Evolutionary conservation across 2,797 vertebrate genomes (phyloP).

Genomic region (Vultur gryphus): DNA sequence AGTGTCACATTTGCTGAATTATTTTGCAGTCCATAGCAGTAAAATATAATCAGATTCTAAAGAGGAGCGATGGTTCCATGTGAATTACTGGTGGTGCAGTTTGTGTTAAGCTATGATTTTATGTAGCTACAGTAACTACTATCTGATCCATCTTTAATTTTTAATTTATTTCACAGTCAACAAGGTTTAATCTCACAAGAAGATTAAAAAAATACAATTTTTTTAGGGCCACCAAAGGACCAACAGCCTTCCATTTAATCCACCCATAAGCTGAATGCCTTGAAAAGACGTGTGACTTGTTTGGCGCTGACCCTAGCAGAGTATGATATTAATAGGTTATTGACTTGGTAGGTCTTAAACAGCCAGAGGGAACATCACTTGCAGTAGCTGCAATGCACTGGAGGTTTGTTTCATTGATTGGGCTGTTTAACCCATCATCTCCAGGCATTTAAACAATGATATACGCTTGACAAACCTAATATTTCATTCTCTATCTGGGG

Average conservation of each 20-base stretch:
- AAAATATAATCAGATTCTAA: not conserved
- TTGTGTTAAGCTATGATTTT: not conserved
- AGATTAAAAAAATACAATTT: conserved; percentile 32
- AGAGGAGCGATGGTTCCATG: not conserved
- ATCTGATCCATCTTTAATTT: conserved; percentile 32
- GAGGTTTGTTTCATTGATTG: conserved; percentile 84
- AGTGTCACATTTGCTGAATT: not conserved
- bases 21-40: not conserved
- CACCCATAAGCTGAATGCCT: conserved; percentile 52
- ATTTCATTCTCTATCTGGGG: conserved; percentile 82
- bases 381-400: conserved; percentile 76
- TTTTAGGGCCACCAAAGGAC: conserved; percentile 47
- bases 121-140: conserved; percentile 16
- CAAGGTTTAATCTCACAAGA: conserved; percentile 32
- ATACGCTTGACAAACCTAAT: conserved; percentile 82
- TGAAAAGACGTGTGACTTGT: conserved; percentile 73
- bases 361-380: conserved; percentile 77
- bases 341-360: conserved; percentile 81
- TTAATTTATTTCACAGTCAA: conserved; percentile 54
- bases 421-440: conserved; percentile 85
- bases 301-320: conserved; percentile 74
- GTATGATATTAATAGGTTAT: conserved; percentile 85
- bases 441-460: conserved; percentile 82
- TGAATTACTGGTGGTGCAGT: not conserved
- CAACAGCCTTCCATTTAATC: conserved; percentile 61